Base-by-base conservation (phyloP, 2,797 vertebrate genomes). In the Parambassis ranga region DNA sequence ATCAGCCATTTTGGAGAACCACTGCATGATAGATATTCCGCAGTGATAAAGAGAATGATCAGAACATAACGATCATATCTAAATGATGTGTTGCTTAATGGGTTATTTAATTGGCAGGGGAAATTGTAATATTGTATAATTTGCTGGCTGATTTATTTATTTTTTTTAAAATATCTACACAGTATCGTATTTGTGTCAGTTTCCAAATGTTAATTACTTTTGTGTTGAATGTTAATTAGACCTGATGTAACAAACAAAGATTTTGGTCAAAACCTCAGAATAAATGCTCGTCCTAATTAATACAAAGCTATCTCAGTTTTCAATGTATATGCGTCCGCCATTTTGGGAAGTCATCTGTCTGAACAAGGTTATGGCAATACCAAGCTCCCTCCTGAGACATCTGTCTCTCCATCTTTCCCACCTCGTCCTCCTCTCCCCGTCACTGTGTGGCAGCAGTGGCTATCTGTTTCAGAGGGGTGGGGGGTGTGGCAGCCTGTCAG, bases 1-100 rank as follows among this genome's bases (percentile, higher is more conserved):
- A 49, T 59, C 72, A 64, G 71, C 73, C 80, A 78, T 83, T 84
- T 77, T 75, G 61, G 63, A 62, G 37, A 59, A 41, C 10, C 49
- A 10, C 24, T 36, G 13, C 7, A 1, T 1, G 20, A n/a, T n/a
- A n/a, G n/a, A n/a, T n/a, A n/a, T n/a, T n/a, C n/a, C n/a, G n/a
- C n/a, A n/a, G n/a, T n/a, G n/a, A n/a, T n/a, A n/a, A n/a, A n/a
- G n/a, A n/a, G n/a, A n/a, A n/a, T n/a, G n/a, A n/a, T n/a, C n/a
- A n/a, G n/a, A n/a, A n/a, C n/a, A n/a, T 32, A 26, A n/a, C 10
- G 14, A 19, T 18, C 10, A 19, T 5, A 16, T 53, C 24, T 8
- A 19, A 50, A 33, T 15, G 13, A 39, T 58, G 10, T 33, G n/a
- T 24, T 2, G 1, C 3, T 44, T 10, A 24, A 23, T 46, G n/a